These are phyloP conservation scores for Smittia sp. DNA, from an alignment of 2,888 invertebrate species.

Conservation along the genomic window DNA sequence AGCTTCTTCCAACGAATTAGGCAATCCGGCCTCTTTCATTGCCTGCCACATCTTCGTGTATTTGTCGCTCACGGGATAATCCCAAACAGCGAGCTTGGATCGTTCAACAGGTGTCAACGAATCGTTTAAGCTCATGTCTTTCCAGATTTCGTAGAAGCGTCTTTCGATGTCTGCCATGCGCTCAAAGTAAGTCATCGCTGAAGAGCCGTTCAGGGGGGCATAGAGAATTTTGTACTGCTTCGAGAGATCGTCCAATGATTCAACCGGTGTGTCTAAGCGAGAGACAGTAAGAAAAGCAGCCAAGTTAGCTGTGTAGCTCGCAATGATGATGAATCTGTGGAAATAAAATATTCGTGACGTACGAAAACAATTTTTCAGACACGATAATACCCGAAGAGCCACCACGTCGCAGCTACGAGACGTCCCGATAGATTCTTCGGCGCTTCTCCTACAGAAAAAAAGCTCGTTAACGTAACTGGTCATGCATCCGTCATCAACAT, in stretches of 20 bases:
- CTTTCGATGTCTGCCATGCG: slow-evolving; percentile 95
- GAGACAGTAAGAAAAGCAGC: slow-evolving; percentile 96
- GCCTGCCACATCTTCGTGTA: slow-evolving; percentile 99
- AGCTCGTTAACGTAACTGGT: not conserved
- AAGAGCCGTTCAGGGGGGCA: slow-evolving; percentile 83
- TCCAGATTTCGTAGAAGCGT: slow-evolving; percentile 98
- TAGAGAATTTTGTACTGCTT: slow-evolving; percentile 66
- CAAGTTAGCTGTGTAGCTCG: slow-evolving; percentile 96
- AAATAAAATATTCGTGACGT: slow-evolving; percentile 26
- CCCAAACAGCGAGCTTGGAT: slow-evolving; percentile 95
- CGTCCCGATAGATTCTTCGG: slow-evolving; percentile 29
- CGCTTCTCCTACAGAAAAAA: slow-evolving; percentile 8
- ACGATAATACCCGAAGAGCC: slow-evolving; percentile 79
- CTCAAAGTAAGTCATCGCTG: slow-evolving; percentile 91
- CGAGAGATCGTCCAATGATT: slow-evolving; percentile 76
- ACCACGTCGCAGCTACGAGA: slow-evolving; percentile 92
- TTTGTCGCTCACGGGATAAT: slow-evolving; percentile 97
- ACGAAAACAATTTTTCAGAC: not conserved
- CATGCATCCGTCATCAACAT: not conserved
- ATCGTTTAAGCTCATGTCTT: slow-evolving; percentile 95
- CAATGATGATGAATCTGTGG: slow-evolving; percentile 87
- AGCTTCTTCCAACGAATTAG: slow-evolving; percentile 75
- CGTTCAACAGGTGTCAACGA: slow-evolving; percentile 84
- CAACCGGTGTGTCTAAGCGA: slow-evolving; percentile 81
- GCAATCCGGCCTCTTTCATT: slow-evolving; percentile 81